Evolutionary conservation across 2,888 invertebrate species (phyloP).

Genomic region (Amiota mariae): DNA sequence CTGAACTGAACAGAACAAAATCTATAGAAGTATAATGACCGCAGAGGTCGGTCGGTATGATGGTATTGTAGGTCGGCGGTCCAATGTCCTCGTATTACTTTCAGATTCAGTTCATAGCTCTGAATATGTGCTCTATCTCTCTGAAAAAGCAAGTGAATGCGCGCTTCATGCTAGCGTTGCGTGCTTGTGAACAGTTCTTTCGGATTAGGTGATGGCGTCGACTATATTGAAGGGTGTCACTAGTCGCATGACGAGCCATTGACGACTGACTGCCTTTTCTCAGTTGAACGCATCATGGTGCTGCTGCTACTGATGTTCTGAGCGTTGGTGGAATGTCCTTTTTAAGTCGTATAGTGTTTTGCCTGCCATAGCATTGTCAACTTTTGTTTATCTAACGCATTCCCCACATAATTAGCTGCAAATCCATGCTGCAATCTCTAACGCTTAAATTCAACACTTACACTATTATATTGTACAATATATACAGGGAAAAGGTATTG

Average conservation of each 20-base stretch:
- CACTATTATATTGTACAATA: background rate
- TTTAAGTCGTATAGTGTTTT: slow-evolving; percentile 28
- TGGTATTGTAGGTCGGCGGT: slow-evolving; percentile 26
- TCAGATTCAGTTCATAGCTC: slow-evolving; percentile 36
- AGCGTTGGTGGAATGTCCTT: slow-evolving; percentile 53
- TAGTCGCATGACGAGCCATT: slow-evolving; percentile 51
- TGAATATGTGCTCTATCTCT: slow-evolving; percentile 59
- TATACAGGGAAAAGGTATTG: no score
- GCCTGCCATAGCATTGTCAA: slow-evolving; percentile 41
- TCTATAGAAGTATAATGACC: slow-evolving; percentile 1
- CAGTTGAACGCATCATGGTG: background rate
- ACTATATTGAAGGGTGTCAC: slow-evolving; percentile 37
- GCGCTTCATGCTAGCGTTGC: background rate
- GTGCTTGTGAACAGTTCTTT: slow-evolving; percentile 60
- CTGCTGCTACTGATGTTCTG: slow-evolving; percentile 5
- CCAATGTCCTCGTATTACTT: slow-evolving; percentile 56
- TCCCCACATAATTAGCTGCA: slow-evolving; percentile 65
- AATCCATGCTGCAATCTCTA: slow-evolving; percentile 33
- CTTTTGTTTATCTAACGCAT: slow-evolving; percentile 62
- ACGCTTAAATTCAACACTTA: background rate
- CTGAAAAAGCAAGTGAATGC: background rate
- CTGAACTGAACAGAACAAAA: slow-evolving; percentile 1
- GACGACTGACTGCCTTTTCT: slow-evolving; percentile 12
- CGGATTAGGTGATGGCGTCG: slow-evolving; percentile 60
- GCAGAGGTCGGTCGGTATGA: background rate